Percentiles rank a stretch among this genome's conserved stretches.
Evolutionary conservation across 2,797 vertebrate species (phyloP).

Genomic region (Ceryle rudis): DNA sequence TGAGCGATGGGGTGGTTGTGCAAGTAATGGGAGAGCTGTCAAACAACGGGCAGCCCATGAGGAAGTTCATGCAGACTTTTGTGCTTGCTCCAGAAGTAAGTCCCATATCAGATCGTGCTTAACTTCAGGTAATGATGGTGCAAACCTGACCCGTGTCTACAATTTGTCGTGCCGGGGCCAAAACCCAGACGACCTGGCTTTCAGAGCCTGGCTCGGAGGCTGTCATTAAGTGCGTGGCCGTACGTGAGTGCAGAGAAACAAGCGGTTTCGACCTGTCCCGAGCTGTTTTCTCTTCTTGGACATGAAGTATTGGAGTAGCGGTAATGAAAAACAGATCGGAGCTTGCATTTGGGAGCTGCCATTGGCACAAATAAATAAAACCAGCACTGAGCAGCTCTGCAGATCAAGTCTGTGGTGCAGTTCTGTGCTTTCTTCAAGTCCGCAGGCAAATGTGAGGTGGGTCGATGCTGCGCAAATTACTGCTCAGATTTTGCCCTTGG

Average conservation of each 20-base stretch:
- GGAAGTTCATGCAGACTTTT: constrained; percentile 99
- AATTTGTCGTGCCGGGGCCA: neutral
- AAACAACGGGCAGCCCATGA: constrained; percentile 95
- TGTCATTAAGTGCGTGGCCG: neutral
- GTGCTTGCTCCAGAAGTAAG: constrained; percentile 96
- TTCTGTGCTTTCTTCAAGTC: neutral
- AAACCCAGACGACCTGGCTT: neutral
- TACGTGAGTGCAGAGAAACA: neutral
- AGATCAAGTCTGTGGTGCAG: neutral
- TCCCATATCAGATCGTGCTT: neutral
- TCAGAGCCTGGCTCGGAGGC: neutral
- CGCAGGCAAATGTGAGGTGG: neutral
- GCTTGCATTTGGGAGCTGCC: neutral
- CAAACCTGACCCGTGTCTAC: neutral
- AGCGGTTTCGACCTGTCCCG: neutral
- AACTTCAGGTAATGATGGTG: neutral
- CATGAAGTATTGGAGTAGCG: neutral
- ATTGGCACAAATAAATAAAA: neutral
- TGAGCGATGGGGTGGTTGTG: constrained; percentile 95
- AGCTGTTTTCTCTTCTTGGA: neutral
- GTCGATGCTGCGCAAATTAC: neutral
- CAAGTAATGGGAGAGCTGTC: constrained; percentile 98
- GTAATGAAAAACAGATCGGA: neutral
- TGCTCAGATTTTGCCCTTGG: neutral
- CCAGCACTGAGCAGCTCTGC: neutral